Conservation (phyloP, 2,797 vertebrate species). For the Macropodus opercularis region DNA sequence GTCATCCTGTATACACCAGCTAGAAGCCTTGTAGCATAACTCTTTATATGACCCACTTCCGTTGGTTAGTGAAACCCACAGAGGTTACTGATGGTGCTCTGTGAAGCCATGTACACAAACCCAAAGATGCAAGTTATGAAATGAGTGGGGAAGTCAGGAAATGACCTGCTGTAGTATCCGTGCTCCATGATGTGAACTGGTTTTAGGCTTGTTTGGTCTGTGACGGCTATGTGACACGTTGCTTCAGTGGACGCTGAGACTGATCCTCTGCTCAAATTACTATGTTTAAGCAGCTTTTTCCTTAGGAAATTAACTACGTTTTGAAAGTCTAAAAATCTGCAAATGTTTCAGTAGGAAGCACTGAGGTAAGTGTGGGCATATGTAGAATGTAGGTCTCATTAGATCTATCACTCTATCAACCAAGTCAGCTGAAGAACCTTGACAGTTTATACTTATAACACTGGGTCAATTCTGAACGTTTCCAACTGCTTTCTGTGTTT, state of each 20-base stretch:
- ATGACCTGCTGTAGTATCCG: not conserved
- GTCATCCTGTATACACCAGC: constrained; percentile 92
- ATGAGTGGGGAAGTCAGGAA: constrained; percentile 7
- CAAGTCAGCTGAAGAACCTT: no score
- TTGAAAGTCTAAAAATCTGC: not conserved
- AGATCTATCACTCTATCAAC: no score
- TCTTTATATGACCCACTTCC: constrained; percentile 81
- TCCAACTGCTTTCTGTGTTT: constrained; percentile 18
- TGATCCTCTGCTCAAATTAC: no score
- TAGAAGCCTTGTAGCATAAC: constrained; percentile 88
- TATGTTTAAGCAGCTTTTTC: not conserved
- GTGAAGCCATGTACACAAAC: constrained; percentile 25
- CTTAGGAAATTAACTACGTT: no score
- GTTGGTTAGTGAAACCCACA: constrained; percentile 69
- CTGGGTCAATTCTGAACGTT: no score
- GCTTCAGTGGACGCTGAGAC: no score
- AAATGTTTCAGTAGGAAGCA: not conserved
- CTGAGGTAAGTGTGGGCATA: not conserved
- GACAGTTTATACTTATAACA: no score
- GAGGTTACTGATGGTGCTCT: constrained; percentile 79
- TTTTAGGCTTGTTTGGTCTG: no score
- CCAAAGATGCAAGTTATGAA: constrained; percentile 12
- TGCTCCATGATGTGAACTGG: constrained; percentile 5
- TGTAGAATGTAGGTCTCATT: no score
- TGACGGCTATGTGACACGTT: no score